These are phyloP conservation scores for Prionailurus bengalensis DNA, from an alignment of 2,113 vertebrate genomes.

Conservation along the genomic window DNA sequence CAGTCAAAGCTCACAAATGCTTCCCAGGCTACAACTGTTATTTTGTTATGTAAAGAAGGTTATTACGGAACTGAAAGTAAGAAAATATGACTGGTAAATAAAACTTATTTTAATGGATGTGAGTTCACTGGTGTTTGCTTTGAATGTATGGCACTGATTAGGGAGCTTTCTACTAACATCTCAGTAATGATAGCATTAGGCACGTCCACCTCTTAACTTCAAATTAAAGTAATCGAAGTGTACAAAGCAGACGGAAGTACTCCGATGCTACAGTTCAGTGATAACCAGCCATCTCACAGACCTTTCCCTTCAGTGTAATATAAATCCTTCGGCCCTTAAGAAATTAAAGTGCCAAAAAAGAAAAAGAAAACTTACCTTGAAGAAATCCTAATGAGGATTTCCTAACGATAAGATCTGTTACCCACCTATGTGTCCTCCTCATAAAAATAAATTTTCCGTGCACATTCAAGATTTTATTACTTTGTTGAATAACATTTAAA, in stretches of 20 bases:
- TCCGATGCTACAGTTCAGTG: not conserved
- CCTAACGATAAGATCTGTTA: not conserved
- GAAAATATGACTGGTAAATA: constrained; percentile 14
- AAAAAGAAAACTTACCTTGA: not conserved
- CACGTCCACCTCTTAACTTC: not conserved
- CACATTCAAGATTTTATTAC: not conserved
- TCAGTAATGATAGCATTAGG: constrained; percentile 13
- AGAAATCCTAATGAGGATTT: not conserved
- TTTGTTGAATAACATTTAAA: constrained; percentile 19
- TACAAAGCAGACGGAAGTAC: not conserved
- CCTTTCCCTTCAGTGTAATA: not conserved
- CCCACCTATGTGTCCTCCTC: not conserved
- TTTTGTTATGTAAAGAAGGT: constrained; percentile 24
- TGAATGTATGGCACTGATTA: not conserved
- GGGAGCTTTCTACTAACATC: not conserved
- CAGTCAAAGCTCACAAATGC: not conserved
- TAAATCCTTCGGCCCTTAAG: not conserved
- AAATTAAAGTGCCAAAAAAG: constrained; percentile 9
- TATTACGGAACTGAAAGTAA: constrained; percentile 39
- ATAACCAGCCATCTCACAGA: constrained; percentile 22
- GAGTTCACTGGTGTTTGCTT: constrained; percentile 41
- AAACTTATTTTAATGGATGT: not conserved
- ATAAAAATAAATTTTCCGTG: constrained; percentile 29
- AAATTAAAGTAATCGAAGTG: constrained; percentile 48
- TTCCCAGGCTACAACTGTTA: not conserved